Base-by-base conservation (phyloP, 2,797 vertebrate genomes). In the Gymnothorax reevesii region DNA sequence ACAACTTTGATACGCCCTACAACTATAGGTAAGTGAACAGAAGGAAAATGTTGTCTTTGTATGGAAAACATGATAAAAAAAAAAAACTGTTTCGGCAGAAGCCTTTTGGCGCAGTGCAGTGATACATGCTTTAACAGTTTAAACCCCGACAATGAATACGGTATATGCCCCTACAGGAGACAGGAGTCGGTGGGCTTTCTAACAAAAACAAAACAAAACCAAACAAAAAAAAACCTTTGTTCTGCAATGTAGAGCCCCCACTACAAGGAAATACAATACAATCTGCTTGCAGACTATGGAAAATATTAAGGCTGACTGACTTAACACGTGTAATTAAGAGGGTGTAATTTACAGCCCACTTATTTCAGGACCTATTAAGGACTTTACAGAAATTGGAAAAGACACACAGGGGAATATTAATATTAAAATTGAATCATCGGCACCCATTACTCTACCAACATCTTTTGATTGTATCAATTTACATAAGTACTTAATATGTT, bases 11-110 rank as follows among this genome's bases (percentile, higher is more conserved):
- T 57, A 66, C 66, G 33, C n/a, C 66, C 59, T 66, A 55, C 60
- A 64, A 86, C 75, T 55, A 86, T 77, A 88, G 87, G 87, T 88
- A 86, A 86, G 85, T 55, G 27, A 55, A 80, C 7, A 55, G 52
- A 80, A 52, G 33, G 52, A 54, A 55, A 1, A 55, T 27, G 13
- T 17, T 13, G n/a, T 52, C 22, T 80, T 55, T 7, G 55, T 7
- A 80, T 55, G 55, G n/a, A 42, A 55, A n/a, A 15, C 17, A 55
- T 55, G 52, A 80, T 54, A 20, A 17, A 55, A 52, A 20, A 52
- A 20, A 55, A 55, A 55, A 54, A 54, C 20, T 2, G 55, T 54
- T 54, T 22, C 25, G 22, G 64, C 64, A n/a, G 25, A 69, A n/a
- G n/a, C 64, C n/a, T n/a, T n/a, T 69, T 22, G 7, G 22, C 13